Conservation (phyloP, 2,888 invertebrate species). For the Hecatera dysodea region DNA sequence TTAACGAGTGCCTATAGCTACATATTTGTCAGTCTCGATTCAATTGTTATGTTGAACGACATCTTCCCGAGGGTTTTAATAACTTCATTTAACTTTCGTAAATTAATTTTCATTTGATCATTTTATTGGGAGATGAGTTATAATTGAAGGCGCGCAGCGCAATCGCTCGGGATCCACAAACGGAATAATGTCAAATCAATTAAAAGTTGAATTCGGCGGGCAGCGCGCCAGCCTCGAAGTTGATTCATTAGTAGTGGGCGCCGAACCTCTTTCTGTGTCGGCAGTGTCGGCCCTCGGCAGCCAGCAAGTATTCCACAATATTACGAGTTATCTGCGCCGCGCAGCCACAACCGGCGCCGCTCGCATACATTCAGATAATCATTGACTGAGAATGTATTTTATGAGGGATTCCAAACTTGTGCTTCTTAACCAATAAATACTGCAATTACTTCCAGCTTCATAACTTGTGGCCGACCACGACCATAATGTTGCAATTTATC, state of each 20-base stretch:
- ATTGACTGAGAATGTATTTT: constrained; percentile 70
- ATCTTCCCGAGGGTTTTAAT: constrained; percentile 76
- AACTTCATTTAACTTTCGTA: constrained; percentile 86
- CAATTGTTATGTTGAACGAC: constrained; percentile 73
- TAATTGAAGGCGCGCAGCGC: constrained; percentile 86
- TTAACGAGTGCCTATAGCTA: constrained; percentile 23
- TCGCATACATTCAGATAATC: constrained; percentile 74
- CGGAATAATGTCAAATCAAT: constrained; percentile 90
- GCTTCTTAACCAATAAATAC: constrained; percentile 62
- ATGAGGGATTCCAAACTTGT: constrained; percentile 68
- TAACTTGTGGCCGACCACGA: constrained; percentile 20
- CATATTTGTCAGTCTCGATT: constrained; percentile 57
- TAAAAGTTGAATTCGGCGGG: constrained; percentile 88
- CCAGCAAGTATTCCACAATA: constrained; percentile 72
- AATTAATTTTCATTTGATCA: constrained; percentile 89
- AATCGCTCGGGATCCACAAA: constrained; percentile 84
- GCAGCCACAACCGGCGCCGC: constrained; percentile 69
- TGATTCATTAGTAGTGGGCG: constrained; percentile 86
- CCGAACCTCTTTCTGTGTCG: constrained; percentile 70
- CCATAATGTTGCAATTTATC: constrained; percentile 34
- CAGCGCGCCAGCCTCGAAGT: constrained; percentile 81
- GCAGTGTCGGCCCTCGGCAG: constrained; percentile 46
- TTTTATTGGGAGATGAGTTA: constrained; percentile 86
- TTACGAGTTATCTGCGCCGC: constrained; percentile 76
- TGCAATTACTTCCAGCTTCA: constrained; percentile 52